These are phyloP conservation scores for Desoria tigrina DNA, from an alignment of 2,888 invertebrate genomes.

Conservation along the genomic window DNA sequence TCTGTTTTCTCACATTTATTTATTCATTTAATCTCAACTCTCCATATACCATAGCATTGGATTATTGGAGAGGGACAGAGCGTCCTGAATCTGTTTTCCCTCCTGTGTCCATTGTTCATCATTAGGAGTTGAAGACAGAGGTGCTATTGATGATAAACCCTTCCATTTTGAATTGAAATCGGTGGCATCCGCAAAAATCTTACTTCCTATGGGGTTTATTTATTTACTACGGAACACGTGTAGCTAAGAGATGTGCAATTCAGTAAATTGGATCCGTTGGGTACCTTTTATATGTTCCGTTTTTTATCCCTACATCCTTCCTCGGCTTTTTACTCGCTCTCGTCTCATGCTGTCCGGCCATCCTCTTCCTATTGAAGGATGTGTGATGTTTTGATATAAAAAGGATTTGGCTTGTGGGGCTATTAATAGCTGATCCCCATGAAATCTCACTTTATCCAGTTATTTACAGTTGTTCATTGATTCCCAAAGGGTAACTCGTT, in stretches of 20 bases:
- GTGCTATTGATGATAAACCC: conserved; percentile 22
- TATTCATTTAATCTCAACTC: conserved; percentile 2
- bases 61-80: too few relatives aligned
- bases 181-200: conserved; percentile 6
- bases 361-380: neutral
- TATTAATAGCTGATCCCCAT: too few relatives aligned
- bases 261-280: conserved; percentile 8
- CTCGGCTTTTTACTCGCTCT: neutral
- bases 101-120: neutral
- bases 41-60: too few relatives aligned
- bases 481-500: too few relatives aligned
- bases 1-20: conserved; percentile 13
- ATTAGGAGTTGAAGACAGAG: conserved; percentile 13
- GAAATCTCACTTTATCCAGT: too few relatives aligned
- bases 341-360: neutral
- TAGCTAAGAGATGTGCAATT: conserved; percentile 2
- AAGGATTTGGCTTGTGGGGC: neutral
- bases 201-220: conserved; percentile 42
- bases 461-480: too few relatives aligned
- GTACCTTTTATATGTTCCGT: neutral
- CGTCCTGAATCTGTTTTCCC: neutral
- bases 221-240: conserved; percentile 44
- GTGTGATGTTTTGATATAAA: conserved; percentile 9
- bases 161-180: neutral
- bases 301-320: neutral